Evolutionary conservation across 2,888 invertebrate species (phyloP).

Genomic region (Nebria salina): DNA sequence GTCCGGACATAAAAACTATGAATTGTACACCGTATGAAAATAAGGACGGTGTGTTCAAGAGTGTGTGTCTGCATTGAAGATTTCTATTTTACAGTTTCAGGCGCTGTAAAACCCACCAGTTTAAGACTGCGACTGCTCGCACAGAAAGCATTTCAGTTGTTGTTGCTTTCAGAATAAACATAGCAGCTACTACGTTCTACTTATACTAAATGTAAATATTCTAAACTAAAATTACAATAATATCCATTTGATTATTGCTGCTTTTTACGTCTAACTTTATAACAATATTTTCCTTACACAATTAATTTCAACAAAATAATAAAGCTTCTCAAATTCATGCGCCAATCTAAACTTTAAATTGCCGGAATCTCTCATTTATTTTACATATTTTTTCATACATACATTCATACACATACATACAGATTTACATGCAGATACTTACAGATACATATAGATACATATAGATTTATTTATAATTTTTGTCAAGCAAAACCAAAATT

Average conservation of each 20-base stretch:
- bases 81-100: constrained; percentile 40
- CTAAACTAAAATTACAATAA: constrained; percentile 17
- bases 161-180: constrained; percentile 41
- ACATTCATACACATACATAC: not conserved
- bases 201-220: constrained; percentile 29
- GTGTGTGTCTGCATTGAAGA: constrained; percentile 28
- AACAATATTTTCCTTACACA: too few relatives aligned
- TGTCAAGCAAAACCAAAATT: not conserved
- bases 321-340: too few relatives aligned
- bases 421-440: not conserved
- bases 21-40: constrained; percentile 36
- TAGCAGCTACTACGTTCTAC: constrained; percentile 6
- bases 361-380: too few relatives aligned
- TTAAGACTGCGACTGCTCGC: constrained; percentile 23
- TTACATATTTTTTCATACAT: not conserved
- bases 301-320: too few relatives aligned
- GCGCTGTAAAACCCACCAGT: constrained; percentile 33
- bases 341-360: too few relatives aligned
- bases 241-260: not conserved
- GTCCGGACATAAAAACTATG: constrained; percentile 40
- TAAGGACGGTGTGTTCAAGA: constrained; percentile 27
- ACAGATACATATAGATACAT: not conserved
- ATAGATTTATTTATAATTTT: constrained; percentile 8
- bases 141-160: constrained; percentile 5
- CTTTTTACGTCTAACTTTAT: too few relatives aligned